Base-by-base conservation (phyloP, 2,888 invertebrate genomes). In the Scrobipalpa atriplicella region DNA sequence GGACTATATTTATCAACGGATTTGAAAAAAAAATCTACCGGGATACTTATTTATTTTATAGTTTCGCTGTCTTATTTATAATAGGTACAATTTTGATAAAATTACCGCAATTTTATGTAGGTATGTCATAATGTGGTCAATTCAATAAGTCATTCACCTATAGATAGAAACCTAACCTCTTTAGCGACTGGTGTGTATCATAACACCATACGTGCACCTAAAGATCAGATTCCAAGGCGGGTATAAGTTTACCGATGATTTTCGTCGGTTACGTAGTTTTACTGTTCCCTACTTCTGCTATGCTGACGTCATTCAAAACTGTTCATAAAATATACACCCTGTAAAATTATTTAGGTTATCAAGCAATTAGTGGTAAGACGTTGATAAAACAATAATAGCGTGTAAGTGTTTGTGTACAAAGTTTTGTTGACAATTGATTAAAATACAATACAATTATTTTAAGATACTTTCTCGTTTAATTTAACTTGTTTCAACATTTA, bases 381-480 rank as follows among this genome's bases (percentile, higher is more conserved):
- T 58, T 58, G 41, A 65, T 43, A 68, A 78, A 77, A 73, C 73
- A 72, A 73, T 74, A 76, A 68, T 79, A 77, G 73, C 65, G 68
- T 47, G 64, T 85, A 82, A 82, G 75, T 71, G 71, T 79, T 70
- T 76, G 72, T 86, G 82, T 86, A 86, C 84, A 87, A 86, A 85
- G 73, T 75, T 72, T 81, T 81, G 81, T 84, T 86, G 75, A 82
- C 71, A 77, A 77, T 68, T 78, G 70, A 76, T 72, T 76, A 66
- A 75, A 72, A 69, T 67, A 64, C 67, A 71, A 29, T 29, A 29
- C 29, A 29, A n/a, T 51, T 68, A 68, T 68, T 67, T 67, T 70
- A 69, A 8, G 52, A 18, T 62, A 47, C 41, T 47, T 47, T 64
- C n/a, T 29, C 6, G 29, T 16, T 58, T 16, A 8, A 36, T 36